Base-by-base conservation (phyloP, 2,113 vertebrate species). In the Picathartes gymnocephalus region DNA sequence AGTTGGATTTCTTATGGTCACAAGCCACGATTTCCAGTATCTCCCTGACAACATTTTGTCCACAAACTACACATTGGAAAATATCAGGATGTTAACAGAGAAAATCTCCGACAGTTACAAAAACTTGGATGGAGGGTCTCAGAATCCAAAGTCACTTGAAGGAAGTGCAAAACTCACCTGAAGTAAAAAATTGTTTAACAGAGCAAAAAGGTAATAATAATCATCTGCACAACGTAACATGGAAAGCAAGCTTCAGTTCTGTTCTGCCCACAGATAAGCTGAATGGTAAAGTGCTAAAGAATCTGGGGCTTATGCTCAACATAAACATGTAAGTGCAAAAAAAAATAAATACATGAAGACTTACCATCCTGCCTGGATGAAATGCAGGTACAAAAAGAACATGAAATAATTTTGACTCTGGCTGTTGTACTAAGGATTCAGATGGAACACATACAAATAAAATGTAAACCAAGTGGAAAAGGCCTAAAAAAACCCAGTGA, bases 311-410 rank as follows among this genome's bases (percentile, higher is more conserved):
- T 54, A 50, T 60, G 60, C n/a, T 78, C 44, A 78, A 51, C 13
- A 64, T 30, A 68, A 58, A 77, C 0, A 0, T 7, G 44, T 15
- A 40, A 37, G 37, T 1, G 1, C 1, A 86, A 69, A 72, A 82
- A 80, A 53, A 81, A 39, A n/a, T 1, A 48, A 58, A 58, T 11
- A 37, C 11, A 33, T 7, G 12, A 54, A 71, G 60, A 48, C 16
- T 39, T 7, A 45, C 23, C 7, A 7, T 42, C 42, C 35, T 77
- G 27, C 13, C 22, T 33, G 18, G 37, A 64, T 2, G 10, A 82
- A 82, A 60, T 27, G 16, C 22, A 69, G 25, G 20, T 21, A 37
- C 23, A 39, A 72, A 70, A 94, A 73, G 22, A 42, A 30, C 7
- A 21, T 13, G 6, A 80, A 90, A 60, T n/a, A 47, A 47, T 76